phyloP scores from a whole-genome alignment of 2,888 invertebrate species.

The Gisinianus flammeolus region DNA sequence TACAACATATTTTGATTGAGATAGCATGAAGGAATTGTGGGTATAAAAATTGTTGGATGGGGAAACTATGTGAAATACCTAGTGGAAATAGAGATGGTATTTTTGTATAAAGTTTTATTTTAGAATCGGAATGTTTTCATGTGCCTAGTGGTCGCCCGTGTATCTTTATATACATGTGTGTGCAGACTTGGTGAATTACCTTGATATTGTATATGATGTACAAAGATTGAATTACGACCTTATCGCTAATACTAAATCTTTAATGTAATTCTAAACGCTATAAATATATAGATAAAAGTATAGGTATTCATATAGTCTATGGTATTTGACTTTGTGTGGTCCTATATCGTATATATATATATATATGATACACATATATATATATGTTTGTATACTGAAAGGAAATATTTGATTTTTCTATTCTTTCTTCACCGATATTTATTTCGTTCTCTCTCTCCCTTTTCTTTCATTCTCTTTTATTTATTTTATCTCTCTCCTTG shows the following conservation, averaged over 20 bases:
- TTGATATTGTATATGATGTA: constrained; percentile 2
- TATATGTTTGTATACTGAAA: background rate
- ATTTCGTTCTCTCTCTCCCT: background rate
- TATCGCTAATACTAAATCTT: background rate
- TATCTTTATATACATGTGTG: background rate
- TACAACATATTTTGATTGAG: constrained; percentile 1
- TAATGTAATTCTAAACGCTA: constrained; percentile 7
- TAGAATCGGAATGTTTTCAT: background rate
- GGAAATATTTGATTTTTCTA: constrained; percentile 4
- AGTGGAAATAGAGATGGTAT: background rate
- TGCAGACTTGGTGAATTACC: constrained; percentile 4
- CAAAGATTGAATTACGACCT: constrained; percentile 6
- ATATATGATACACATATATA: too few relatives aligned
- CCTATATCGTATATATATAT: background rate
- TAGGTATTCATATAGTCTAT: background rate
- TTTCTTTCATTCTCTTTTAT: background rate
- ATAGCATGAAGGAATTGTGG: background rate
- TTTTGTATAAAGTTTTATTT: background rate
- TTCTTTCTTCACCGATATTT: background rate
- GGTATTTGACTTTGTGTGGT: constrained; percentile 7
- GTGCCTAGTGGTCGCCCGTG: background rate
- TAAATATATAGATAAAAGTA: background rate
- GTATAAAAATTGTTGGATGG: background rate
- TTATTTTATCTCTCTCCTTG: background rate
- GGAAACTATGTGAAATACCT: background rate